Evolutionary conservation across 2,888 invertebrate species (phyloP).

Genomic region (Drosophila cognata): DNA sequence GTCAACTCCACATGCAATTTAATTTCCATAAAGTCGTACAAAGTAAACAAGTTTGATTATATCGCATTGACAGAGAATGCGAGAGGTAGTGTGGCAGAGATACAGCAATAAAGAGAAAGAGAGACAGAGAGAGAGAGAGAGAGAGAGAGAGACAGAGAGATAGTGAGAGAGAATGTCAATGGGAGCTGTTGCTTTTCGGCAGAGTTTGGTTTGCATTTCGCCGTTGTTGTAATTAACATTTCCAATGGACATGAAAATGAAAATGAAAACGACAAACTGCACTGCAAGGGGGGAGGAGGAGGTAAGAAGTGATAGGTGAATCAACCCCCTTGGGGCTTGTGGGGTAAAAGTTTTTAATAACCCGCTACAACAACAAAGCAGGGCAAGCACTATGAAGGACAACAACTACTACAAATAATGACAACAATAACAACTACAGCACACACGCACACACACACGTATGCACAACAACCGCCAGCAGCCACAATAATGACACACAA

Average conservation of each 20-base stretch:
- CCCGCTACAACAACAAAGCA: slow-evolving; percentile 68
- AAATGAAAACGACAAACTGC: slow-evolving; percentile 69
- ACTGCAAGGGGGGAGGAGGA: not conserved
- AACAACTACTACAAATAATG: slow-evolving; percentile 7
- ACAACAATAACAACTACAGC: slow-evolving; percentile 24
- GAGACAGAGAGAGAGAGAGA: too few relatives aligned
- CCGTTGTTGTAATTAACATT: slow-evolving; percentile 73
- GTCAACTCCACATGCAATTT: slow-evolving; percentile 34
- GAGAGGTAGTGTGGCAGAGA: not conserved
- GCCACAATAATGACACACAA: slow-evolving; percentile 78
- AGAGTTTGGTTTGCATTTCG: slow-evolving; percentile 22
- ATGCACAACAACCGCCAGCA: slow-evolving; percentile 62
- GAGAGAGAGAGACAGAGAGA: not conserved
- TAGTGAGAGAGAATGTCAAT: not conserved
- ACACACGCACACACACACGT: slow-evolving; percentile 14
- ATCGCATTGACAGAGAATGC: slow-evolving; percentile 10
- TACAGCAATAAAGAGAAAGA: not conserved
- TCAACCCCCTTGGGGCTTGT: slow-evolving; percentile 2
- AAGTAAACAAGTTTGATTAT: slow-evolving; percentile 75
- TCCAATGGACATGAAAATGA: slow-evolving; percentile 68
- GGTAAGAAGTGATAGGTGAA: not conserved
- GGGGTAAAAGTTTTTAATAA: slow-evolving; percentile 76
- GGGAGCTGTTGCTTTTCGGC: slow-evolving; percentile 1
- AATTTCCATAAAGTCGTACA: slow-evolving; percentile 73
- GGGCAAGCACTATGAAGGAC: slow-evolving; percentile 35